These are phyloP conservation scores for Centrocercus urophasianus DNA, from an alignment of 2,113 vertebrate species.

Conservation along the genomic window DNA sequence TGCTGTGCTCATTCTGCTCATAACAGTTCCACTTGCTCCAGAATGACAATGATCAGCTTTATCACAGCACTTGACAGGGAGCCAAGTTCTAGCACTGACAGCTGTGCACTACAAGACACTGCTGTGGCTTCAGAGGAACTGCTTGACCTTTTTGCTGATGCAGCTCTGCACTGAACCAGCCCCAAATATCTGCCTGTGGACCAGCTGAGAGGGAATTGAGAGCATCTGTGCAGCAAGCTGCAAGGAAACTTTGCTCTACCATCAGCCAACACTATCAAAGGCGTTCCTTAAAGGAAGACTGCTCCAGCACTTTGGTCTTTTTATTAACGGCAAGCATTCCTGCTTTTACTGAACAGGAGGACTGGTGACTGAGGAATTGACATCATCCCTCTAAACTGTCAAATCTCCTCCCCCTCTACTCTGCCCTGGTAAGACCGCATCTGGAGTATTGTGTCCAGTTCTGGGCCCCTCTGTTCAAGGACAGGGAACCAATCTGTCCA, in stretches of 20 bases:
- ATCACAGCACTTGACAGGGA: not conserved
- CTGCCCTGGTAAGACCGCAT: no score
- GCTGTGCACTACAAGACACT: not conserved
- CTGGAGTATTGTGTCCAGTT: no score
- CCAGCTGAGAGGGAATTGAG: constrained; percentile 2
- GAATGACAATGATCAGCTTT: not conserved
- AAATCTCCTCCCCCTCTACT: not conserved
- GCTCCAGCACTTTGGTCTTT: not conserved
- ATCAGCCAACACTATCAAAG: not conserved
- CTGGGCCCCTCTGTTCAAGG: no score
- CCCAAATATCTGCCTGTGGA: not conserved
- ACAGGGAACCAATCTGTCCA: no score
- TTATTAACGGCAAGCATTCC: not conserved
- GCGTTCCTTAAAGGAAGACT: not conserved
- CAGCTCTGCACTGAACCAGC: not conserved
- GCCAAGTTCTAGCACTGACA: not conserved
- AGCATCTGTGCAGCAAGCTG: not conserved
- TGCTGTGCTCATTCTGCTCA: not conserved
- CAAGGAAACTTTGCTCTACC: not conserved
- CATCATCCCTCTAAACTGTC: not conserved
- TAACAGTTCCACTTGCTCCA: not conserved
- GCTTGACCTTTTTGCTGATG: not conserved
- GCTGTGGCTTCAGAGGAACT: not conserved
- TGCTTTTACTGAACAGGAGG: not conserved
- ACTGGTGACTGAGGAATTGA: not conserved